phyloP scores from a whole-genome alignment of 2,888 invertebrate species.

The Tinea semifulvella region DNA sequence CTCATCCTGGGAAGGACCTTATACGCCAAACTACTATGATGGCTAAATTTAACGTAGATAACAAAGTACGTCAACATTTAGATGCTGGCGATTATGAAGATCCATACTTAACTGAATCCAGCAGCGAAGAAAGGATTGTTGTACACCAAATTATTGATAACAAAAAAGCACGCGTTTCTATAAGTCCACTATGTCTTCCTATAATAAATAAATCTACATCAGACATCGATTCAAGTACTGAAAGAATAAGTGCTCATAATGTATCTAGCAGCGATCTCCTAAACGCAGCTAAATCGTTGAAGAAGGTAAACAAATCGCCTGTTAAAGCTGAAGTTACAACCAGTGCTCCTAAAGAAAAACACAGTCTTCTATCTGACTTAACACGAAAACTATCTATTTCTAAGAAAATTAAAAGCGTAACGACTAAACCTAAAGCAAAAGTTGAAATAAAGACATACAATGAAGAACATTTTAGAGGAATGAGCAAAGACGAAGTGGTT shows the following conservation, averaged over 20 bases:
- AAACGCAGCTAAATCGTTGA: constrained; percentile 37
- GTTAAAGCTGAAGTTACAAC: constrained; percentile 19
- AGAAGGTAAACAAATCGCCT: constrained; percentile 27
- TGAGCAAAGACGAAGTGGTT: constrained; percentile 45
- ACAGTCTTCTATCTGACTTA: constrained; percentile 42
- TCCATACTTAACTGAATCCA: constrained; percentile 51
- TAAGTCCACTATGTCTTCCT: constrained; percentile 35
- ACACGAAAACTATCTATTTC: constrained; percentile 47
- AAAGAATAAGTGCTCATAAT: constrained; percentile 42
- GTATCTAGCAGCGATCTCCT: constrained; percentile 42
- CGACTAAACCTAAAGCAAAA: constrained; percentile 37
- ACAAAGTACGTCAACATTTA: constrained; percentile 45
- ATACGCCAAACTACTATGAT: constrained; percentile 54
- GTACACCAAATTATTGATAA: constrained; percentile 31
- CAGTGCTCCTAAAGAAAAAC: constrained; percentile 22
- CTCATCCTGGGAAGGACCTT: constrained; percentile 40
- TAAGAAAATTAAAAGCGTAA: constrained; percentile 26
- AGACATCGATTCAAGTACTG: constrained; percentile 23
- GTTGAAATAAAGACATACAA: constrained; percentile 53
- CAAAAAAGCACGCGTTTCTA: constrained; percentile 28
- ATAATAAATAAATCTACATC: constrained; percentile 34
- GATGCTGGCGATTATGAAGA: constrained; percentile 52
- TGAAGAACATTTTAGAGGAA: constrained; percentile 42
- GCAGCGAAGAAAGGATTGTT: constrained; percentile 44
- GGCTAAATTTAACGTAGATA: constrained; percentile 53